Conservation (phyloP, 2,888 invertebrate genomes). For the Apoda limacodes region DNA sequence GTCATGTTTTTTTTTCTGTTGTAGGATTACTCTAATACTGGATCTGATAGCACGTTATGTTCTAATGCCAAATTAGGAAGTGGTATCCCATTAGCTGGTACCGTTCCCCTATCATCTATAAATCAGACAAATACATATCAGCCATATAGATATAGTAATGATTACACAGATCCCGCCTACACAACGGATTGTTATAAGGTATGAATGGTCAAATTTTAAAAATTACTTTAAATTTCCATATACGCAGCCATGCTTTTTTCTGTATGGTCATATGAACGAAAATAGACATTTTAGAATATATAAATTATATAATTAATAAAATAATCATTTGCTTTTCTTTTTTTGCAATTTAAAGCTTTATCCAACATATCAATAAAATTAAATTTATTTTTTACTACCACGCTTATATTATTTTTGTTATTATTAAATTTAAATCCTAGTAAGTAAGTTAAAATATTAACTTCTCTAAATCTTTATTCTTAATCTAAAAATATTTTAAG, state of each 20-base stretch:
- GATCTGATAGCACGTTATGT: conserved; percentile 67
- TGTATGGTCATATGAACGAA: too few species aligned
- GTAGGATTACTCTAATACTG: conserved; percentile 72
- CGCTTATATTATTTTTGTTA: too few species aligned
- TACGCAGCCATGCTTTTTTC: conserved; percentile 2
- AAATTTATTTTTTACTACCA: too few species aligned
- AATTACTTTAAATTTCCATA: not conserved
- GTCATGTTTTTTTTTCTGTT: conserved; percentile 14
- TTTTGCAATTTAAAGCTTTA: too few species aligned
- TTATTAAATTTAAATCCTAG: too few species aligned
- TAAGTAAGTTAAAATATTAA: too few species aligned
- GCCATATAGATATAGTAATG: conserved; percentile 74
- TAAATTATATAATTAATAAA: too few species aligned
- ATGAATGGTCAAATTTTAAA: conserved; percentile 16
- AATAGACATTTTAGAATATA: too few species aligned
- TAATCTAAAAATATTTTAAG: too few species aligned
- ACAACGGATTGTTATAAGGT: conserved; percentile 77
- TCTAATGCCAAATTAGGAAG: conserved; percentile 65
- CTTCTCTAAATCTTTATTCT: too few species aligned
- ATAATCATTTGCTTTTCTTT: too few species aligned
- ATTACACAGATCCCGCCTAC: conserved; percentile 83
- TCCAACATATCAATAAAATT: too few species aligned
- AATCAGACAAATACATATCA: conserved; percentile 68
- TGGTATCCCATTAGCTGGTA: conserved; percentile 82
- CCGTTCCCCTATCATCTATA: conserved; percentile 78